Evolutionary conservation across 2,888 invertebrate genomes (phyloP).

Genomic region (Coleophora flavipennella): DNA sequence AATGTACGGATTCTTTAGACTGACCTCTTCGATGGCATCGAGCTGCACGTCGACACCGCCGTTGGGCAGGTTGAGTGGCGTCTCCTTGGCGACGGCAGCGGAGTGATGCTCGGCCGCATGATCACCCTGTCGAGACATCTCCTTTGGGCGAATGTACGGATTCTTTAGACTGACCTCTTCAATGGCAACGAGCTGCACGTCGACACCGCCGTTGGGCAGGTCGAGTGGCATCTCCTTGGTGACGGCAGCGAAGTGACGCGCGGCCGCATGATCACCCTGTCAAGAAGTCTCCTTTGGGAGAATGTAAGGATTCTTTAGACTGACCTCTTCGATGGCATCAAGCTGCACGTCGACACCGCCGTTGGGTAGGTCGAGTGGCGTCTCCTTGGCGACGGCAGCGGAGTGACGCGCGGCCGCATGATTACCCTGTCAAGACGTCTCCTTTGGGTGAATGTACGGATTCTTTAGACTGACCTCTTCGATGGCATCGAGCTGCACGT

Average conservation of each 20-base stretch:
- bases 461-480: not conserved
- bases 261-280: too few relatives aligned
- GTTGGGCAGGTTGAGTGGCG: slow-evolving; percentile 61
- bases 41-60: too few relatives aligned
- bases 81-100: slow-evolving; percentile 62
- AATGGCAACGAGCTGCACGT: slow-evolving; percentile 58
- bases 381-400: slow-evolving; percentile 62
- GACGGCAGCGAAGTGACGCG: slow-evolving; percentile 58
- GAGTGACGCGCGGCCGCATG: too few relatives aligned
- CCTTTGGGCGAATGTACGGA: not conserved
- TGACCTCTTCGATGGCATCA: slow-evolving; percentile 68
- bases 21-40: too few relatives aligned
- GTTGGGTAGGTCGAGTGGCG: slow-evolving; percentile 61
- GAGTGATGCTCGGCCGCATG: slow-evolving; percentile 55
- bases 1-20: too few relatives aligned
- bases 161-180: slow-evolving; percentile 44
- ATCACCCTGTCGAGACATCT: too few relatives aligned
- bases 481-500: not conserved
- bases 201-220: slow-evolving; percentile 59
- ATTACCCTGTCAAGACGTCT: too few relatives aligned
- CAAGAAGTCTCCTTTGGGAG: too few relatives aligned
- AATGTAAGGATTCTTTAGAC: not conserved
- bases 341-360: slow-evolving; percentile 48
- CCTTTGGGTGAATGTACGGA: too few relatives aligned
- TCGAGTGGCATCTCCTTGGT: slow-evolving; percentile 63